A percentile compares a stretch with the other conserved stretches of the same genome.
These are phyloP conservation scores for Thaumatotibia leucotreta DNA, from an alignment of 1,140 invertebrate species.

Conservation along the genomic window DNA sequence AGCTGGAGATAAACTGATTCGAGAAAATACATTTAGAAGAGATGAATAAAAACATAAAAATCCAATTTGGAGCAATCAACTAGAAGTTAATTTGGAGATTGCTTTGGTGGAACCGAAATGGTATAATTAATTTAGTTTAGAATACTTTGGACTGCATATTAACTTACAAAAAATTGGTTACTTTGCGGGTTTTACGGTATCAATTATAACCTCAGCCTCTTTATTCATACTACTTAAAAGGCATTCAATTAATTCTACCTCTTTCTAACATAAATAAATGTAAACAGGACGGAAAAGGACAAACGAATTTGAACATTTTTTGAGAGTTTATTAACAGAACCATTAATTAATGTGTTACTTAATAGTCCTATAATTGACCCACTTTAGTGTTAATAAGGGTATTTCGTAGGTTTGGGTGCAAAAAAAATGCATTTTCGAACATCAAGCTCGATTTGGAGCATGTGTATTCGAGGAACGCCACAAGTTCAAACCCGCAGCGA, in stretches of 20 bases:
- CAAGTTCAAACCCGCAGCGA: too few relatives aligned
- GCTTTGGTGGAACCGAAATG: constrained; percentile 1
- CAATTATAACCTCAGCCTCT: too few relatives aligned
- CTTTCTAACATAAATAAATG: too few relatives aligned
- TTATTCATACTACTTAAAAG: too few relatives aligned
- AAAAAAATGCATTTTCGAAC: neutral
- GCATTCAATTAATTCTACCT: too few relatives aligned
- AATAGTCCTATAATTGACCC: neutral
- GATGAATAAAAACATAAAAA: constrained; percentile 19
- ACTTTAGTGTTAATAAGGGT: neutral
- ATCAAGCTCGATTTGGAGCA: neutral
- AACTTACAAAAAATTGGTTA: neutral
- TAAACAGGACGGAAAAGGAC: too few relatives aligned
- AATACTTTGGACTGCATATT: neutral
- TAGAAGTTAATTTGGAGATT: constrained; percentile 14
- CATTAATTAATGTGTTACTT: neutral
- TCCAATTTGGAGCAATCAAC: constrained; percentile 22
- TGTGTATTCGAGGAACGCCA: too few relatives aligned
- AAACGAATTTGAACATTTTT: too few relatives aligned
- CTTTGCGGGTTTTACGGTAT: neutral
- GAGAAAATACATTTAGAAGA: neutral
- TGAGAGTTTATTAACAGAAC: too few relatives aligned
- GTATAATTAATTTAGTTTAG: neutral
- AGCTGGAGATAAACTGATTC: neutral
- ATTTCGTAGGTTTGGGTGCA: neutral